A percentile compares a stretch with the other conserved stretches of the same genome.
These are phyloP conservation scores for Diphyllodes magnificus DNA, from an alignment of 2,113 vertebrate genomes.

Conservation along the genomic window DNA sequence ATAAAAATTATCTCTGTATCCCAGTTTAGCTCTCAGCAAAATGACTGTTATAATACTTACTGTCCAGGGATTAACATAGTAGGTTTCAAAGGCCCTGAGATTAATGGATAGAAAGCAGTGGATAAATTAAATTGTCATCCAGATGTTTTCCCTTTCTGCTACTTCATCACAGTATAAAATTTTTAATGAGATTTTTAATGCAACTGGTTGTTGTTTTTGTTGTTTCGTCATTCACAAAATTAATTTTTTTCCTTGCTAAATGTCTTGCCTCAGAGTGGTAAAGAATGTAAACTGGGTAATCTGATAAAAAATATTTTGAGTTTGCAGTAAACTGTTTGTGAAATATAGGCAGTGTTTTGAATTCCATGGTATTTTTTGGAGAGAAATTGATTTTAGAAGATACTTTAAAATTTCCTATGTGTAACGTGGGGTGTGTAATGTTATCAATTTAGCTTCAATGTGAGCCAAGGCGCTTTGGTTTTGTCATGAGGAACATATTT, in stretches of 20 bases:
- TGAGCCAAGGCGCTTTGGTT: neutral
- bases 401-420: conserved; percentile 45
- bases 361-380: conserved; percentile 35
- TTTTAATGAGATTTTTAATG: conserved; percentile 39
- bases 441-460: conserved; percentile 3
- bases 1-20: neutral
- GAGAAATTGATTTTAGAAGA: conserved; percentile 60
- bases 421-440: neutral
- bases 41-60: neutral
- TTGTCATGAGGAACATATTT: conserved; percentile 17
- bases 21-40: neutral
- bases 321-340: conserved; percentile 49
- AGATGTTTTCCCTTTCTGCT: conserved; percentile 35
- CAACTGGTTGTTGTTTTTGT: conserved; percentile 21
- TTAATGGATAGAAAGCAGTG: neutral
- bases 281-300: conserved; percentile 1
- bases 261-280: neutral
- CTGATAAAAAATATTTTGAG: conserved; percentile 29
- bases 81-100: neutral
- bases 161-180: neutral
- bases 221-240: neutral
- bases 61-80: neutral
- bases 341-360: conserved; percentile 48
- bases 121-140: conserved; percentile 13
- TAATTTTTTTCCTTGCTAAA: neutral